Evolutionary conservation across 2,888 invertebrate species (phyloP).

Genomic region (Ophion ellenae): DNA sequence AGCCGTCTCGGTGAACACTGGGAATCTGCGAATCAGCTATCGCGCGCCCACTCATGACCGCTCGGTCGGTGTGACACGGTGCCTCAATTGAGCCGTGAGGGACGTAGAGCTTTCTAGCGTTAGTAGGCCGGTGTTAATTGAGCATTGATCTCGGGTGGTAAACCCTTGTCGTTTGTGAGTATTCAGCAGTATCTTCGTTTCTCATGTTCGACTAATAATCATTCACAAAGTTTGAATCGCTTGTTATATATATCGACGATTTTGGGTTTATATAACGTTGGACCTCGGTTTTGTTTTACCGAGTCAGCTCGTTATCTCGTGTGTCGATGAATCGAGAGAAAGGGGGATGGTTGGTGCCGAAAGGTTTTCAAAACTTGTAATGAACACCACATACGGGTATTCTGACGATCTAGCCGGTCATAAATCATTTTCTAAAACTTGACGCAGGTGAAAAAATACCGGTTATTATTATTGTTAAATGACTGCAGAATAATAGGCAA

Average conservation of each 20-base stretch:
- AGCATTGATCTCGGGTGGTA: neutral
- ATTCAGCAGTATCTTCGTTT: constrained; percentile 30
- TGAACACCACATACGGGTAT: neutral
- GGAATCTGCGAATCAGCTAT: no score
- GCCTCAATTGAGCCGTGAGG: no score
- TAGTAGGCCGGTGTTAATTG: constrained; percentile 9
- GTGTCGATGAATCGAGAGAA: constrained; percentile 11
- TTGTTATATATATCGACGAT: constrained; percentile 10
- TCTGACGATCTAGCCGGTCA: no score
- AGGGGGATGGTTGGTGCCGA: neutral
- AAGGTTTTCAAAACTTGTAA: constrained; percentile 29
- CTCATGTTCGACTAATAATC: constrained; percentile 52
- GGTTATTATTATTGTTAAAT: no score
- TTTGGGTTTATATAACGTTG: neutral
- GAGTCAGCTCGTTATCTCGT: constrained; percentile 61
- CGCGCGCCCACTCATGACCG: no score
- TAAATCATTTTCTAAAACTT: no score
- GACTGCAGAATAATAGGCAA: no score
- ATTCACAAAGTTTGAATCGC: constrained; percentile 41
- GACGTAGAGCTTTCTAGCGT: no score
- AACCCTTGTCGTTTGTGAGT: neutral
- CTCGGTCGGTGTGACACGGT: no score
- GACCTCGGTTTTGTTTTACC: constrained; percentile 30
- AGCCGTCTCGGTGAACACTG: no score
- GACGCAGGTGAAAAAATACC: no score